Evolutionary conservation across 2,888 invertebrate species (phyloP), one percentile per base, ranked within the genome.

Genomic region (Rhagonycha lutea): DNA sequence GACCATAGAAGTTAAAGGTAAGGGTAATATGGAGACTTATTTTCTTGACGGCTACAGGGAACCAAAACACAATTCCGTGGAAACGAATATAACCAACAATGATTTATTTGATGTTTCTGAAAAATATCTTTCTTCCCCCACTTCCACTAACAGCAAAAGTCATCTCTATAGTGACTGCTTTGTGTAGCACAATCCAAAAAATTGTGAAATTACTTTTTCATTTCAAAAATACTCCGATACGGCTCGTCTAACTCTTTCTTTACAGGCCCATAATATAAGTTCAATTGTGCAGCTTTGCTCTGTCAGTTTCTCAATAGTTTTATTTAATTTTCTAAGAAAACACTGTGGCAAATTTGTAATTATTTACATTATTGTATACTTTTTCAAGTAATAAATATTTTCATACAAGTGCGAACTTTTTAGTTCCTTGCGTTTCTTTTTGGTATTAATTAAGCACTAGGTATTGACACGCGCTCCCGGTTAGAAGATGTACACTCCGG

Each of bases 11-110:
- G 97, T 98, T 12, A 98, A 98, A 88, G 98, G 98, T 73, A 98
- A 98, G 87, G 98, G 97, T 18, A 94, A 95, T 81, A 98, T 98
- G 97, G 91, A 96, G 79, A 98, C 97, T 0, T 97, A 94, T 88
- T 96, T 96, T 87, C 89, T 96, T 70, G 87, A 88, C 60, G 88
- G 87, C 47, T 84, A 85, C 73, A 80, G 81, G 24, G 82, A 83
- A 70, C 83, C 80, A 32, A 76, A 79, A 11, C n/a, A 8, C 47
- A 70, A 76, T 29, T 75, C 74, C 71, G 61, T 79, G 18, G 82
- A 82, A 61, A 83, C 86, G 63, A 87, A 88, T 73, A 85, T 88
- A 47, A 88, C 84, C 65, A 82, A 86, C 62, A 88, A 88, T 81
- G 88, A 88, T 61, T 81, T 88, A 71, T 76, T 70, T 74, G 76